Percentiles rank a stretch among this genome's conserved stretches.
These are phyloP conservation scores for Myotis brandtii DNA, from an alignment of 2,113 vertebrate species.

Conservation along the genomic window DNA sequence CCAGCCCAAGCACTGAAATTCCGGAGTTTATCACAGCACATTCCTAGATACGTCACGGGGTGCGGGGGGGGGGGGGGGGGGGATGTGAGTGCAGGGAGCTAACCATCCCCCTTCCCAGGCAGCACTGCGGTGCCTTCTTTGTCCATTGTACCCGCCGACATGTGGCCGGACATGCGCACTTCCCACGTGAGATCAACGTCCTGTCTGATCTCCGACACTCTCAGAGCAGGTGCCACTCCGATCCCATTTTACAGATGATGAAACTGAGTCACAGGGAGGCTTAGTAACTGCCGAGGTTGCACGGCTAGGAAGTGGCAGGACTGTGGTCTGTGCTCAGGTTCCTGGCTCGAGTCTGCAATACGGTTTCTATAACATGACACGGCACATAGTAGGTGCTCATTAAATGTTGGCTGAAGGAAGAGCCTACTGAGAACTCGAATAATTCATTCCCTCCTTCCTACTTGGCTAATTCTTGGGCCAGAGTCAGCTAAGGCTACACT, in stretches of 20 bases:
- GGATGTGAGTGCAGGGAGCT: neutral
- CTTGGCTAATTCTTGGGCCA: neutral
- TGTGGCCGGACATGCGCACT: rapidly evolving
- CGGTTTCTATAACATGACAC: rapidly evolving
- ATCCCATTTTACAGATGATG: neutral
- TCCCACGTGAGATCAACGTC: rapidly evolving
- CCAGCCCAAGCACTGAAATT: rapidly evolving
- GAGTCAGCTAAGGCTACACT: neutral
- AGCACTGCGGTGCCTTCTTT: rapidly evolving
- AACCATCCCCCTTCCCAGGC: rapidly evolving
- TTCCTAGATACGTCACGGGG: rapidly evolving
- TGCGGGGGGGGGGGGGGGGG: too few relatives aligned
- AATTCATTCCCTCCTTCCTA: neutral
- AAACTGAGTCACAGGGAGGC: neutral
- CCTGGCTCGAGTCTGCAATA: neutral
- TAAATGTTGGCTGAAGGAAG: neutral
- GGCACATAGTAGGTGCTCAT: neutral
- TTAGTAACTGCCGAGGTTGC: neutral
- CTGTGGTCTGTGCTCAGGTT: neutral
- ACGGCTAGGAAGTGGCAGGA: neutral
- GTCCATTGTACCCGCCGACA: neutral
- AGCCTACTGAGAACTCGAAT: neutral
- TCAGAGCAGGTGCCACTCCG: neutral
- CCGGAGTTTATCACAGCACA: neutral
- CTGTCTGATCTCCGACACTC: neutral